Evolutionary conservation across 2,888 invertebrate species (phyloP).

Genomic region (Scaptomyza flava): DNA sequence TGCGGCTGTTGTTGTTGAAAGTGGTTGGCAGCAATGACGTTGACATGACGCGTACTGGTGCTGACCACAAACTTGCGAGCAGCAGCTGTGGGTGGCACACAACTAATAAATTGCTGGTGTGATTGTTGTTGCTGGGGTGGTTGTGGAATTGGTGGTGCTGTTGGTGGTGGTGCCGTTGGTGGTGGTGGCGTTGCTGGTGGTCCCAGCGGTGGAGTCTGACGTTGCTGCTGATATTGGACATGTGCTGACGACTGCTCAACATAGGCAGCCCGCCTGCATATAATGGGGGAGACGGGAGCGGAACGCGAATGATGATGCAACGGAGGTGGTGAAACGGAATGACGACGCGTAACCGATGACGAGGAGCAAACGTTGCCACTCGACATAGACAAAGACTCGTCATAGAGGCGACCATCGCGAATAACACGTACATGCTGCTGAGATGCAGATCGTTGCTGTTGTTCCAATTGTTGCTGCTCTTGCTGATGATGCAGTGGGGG

Average conservation of each 20-base stretch:
- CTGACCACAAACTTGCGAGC: constrained; percentile 82
- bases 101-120: constrained; percentile 47
- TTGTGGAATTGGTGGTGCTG: constrained; percentile 22
- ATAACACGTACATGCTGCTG: constrained; percentile 84
- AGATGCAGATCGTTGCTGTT: constrained; percentile 24
- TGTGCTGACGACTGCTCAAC: constrained; percentile 47
- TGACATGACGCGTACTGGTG: constrained; percentile 79
- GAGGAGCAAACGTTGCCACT: constrained; percentile 19
- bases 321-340: constrained; percentile 78
- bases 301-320: constrained; percentile 78
- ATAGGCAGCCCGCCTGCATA: constrained; percentile 64
- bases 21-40: constrained; percentile 81
- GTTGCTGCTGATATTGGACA: constrained; percentile 71
- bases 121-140: constrained; percentile 38
- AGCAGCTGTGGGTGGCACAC: constrained; percentile 64
- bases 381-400: constrained; percentile 63
- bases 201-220: constrained; percentile 45
- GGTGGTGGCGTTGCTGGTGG: constrained; percentile 21
- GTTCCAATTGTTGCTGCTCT: constrained; percentile 12
- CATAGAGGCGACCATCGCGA: constrained; percentile 83
- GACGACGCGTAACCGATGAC: constrained; percentile 53
- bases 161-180: constrained; percentile 31
- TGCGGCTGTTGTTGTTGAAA: constrained; percentile 55
- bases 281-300: constrained; percentile 75
- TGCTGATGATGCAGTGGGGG: constrained; percentile 42